Percentiles rank a stretch among this genome's conserved stretches.
Conservation (phyloP, 2,888 invertebrate species). For the Drosophila meridionalis region DNA sequence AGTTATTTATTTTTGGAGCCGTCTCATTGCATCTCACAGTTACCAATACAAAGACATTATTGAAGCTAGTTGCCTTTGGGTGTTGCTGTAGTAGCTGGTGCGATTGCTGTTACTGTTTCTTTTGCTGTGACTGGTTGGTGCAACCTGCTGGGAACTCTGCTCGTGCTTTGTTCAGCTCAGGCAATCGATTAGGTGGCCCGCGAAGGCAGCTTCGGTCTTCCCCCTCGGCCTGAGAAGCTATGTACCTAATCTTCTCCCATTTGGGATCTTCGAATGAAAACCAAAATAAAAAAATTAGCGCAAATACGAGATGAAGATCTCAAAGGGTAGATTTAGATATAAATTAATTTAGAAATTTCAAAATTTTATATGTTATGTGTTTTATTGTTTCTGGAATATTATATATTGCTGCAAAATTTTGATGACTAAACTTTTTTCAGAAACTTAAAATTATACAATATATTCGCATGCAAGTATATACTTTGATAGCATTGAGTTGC, state of each 20-base stretch:
- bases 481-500: conserved; percentile 48
- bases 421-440: no score
- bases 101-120: conserved; percentile 12
- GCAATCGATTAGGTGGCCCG: conserved; percentile 65
- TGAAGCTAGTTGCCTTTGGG: conserved; percentile 67
- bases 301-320: conserved; percentile 55
- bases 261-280: conserved; percentile 58
- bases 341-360: no score
- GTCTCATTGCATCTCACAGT: conserved; percentile 59
- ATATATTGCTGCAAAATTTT: no score
- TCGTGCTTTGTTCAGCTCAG: conserved; percentile 65
- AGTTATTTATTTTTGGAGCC: conserved; percentile 26
- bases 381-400: no score
- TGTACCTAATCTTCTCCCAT: conserved; percentile 35
- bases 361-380: no score
- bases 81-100: conserved; percentile 38
- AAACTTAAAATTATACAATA: neutral
- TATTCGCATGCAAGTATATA: conserved; percentile 59
- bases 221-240: conserved; percentile 2
- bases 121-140: conserved; percentile 47
- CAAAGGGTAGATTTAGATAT: conserved; percentile 14
- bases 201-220: conserved; percentile 8
- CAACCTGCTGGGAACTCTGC: conserved; percentile 77
- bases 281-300: conserved; percentile 69
- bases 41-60: conserved; percentile 61